Evolutionary conservation across 2,797 vertebrate species (phyloP), one percentile per base, ranked within the genome.

Genomic region (Ctenochaetus hawaiiensis): DNA sequence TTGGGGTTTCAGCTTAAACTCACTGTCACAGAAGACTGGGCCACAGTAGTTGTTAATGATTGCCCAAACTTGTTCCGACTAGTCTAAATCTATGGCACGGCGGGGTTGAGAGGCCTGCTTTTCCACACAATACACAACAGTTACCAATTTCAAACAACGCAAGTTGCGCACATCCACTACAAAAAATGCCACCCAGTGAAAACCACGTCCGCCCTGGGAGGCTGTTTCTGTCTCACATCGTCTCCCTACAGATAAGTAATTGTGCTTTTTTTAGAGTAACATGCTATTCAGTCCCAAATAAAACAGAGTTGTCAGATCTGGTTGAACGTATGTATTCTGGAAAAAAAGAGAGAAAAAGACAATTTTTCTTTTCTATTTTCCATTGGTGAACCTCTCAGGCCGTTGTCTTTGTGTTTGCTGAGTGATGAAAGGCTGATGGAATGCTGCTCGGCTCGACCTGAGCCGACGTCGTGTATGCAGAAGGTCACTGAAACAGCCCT

Each of bases 351-450:
- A 81, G 39, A n/a, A 74, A 85, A 76, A 83, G 58, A 18, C 14
- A 4, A 63, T 17, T 64, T 79, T 58, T 62, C 18, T 45, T 54
- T 60, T 63, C 52, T 66, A 45, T 85, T 90, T 89, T 87, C 75
- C 44, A 18, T 72, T 73, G 80, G 78, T 26, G 70, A 87, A 89
- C 72, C 69, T 87, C 77, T 83, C 20, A 17, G 72, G 67, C 82
- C 67, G 83, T 74, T 80, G 89, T 87, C 91, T 90, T 89, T 92
- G 82, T 93, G 90, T 91, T 91, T 92, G 87, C 92, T 61, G 83
- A 89, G 87, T 95, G 95, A 95, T 94, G 94, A 95, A 94, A 95
- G 91, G 87, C 80, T 87, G 86, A 87, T 86, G 95, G 95, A 96
- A 96, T 95, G 94, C 92, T 93, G 92, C 86, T 91, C 82, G 52